Evolutionary conservation across 2,888 invertebrate species (phyloP), one percentile per base, ranked within the genome.

Genomic region (Acrobasis repandana): DNA sequence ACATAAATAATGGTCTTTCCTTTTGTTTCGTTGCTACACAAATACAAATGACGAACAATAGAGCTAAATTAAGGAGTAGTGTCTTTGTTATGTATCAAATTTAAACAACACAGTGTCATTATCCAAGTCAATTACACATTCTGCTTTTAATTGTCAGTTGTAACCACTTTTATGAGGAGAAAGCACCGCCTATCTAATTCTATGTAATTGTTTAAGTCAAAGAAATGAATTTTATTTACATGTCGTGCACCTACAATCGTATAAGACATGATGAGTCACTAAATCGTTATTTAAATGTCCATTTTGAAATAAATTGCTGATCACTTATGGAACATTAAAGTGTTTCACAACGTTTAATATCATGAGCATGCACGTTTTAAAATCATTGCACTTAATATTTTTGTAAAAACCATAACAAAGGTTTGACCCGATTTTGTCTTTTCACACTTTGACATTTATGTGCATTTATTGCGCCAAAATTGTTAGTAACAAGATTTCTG

Each of bases 121-220:
- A 79, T 64, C 65, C 56, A 58, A 69, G 67, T 67, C 71, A 73
- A 77, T 79, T 73, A 77, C 65, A 73, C 66, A 71, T 74, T 73
- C 67, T 66, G 67, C 66, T 71, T 69, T 70, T 81, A 82, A 82
- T 79, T 76, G 73, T 69, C 64, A 65, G 68, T 67, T 67, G 67
- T 70, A 72, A 72, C 66, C 67, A 57, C 67, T 73, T 75, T 74
- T 67, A 54, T 20, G 54, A 38, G 20, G 54, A 73, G 65, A 65
- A 63, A 61, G 67, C 70, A 71, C 69, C 66, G 67, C 69, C 61
- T 72, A 74, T 70, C 60, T 72, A 74, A 74, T 75, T 70, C 71
- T 65, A 63, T 61, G 70, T 71, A 68, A 75, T 77, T 77, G 75
- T 70, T 67, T 67, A 65, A 65, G 63, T 67, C 67, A 73, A 66